phyloP scores from a whole-genome alignment of 2,797 vertebrate species.

The Podarcis siculus region DNA sequence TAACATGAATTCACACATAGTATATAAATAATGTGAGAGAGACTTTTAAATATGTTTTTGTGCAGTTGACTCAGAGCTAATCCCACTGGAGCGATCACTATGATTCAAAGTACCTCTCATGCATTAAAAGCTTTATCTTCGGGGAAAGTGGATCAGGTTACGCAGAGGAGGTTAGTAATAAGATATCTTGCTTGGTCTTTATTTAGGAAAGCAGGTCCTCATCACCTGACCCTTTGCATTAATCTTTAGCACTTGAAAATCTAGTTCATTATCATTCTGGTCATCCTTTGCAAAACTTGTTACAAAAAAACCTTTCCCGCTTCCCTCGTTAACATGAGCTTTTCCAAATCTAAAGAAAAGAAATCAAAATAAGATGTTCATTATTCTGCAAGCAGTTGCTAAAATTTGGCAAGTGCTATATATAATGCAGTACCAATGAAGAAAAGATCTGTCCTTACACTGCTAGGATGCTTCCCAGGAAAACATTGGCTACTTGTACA shows the following conservation, averaged over 20 bases:
- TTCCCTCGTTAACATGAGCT: neutral
- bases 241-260: neutral
- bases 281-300: slow-evolving; percentile 3
- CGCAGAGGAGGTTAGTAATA: slow-evolving; percentile 19
- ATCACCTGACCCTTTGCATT: slow-evolving; percentile 15
- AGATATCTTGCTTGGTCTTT: accelerated
- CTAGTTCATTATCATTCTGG: slow-evolving; percentile 1
- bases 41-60: neutral
- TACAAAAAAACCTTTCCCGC: slow-evolving; percentile 30
- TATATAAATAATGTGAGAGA: neutral
- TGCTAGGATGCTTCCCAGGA: neutral
- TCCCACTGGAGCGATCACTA: neutral
- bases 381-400: neutral
- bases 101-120: slow-evolving; percentile 10
- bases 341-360: neutral
- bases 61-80: neutral
- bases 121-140: neutral
- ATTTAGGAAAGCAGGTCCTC: neutral
- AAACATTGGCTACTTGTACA: neutral
- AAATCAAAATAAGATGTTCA: neutral
- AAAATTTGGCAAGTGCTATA: neutral
- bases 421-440: neutral
- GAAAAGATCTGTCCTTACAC: neutral
- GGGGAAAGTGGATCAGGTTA: neutral
- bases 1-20: neutral